Conservation (phyloP, 1,140 invertebrate species). For the Bombus sylvicola region DNA sequence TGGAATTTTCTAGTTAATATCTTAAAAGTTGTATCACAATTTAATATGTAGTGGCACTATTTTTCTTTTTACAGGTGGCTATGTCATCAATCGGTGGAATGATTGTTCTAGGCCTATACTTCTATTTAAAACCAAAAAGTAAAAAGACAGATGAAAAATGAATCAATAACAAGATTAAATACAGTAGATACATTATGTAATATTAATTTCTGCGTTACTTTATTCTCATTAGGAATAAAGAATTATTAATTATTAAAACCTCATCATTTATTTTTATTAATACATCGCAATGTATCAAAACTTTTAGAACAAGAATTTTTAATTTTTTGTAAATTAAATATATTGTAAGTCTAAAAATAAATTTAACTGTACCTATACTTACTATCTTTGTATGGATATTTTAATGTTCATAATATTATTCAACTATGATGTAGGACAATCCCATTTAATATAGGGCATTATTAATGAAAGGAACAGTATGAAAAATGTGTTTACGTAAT, state of each 20-base stretch:
- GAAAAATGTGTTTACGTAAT: not conserved
- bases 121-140: slow-evolving; percentile 64
- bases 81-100: slow-evolving; percentile 57
- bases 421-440: too few relatives aligned
- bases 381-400: not conserved
- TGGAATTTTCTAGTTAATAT: not conserved
- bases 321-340: not conserved
- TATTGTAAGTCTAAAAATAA: not conserved
- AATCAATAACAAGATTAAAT: not conserved
- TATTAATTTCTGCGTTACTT: slow-evolving; percentile 21
- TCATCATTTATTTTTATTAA: not conserved
- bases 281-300: not conserved
- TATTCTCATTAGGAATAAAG: slow-evolving; percentile 50
- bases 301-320: not conserved
- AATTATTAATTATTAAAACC: not conserved
- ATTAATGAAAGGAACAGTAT: not conserved
- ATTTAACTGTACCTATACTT: not conserved
- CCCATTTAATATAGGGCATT: not conserved
- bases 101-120: slow-evolving; percentile 46
- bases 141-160: slow-evolving; percentile 22
- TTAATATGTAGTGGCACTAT: not conserved
- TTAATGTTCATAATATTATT: not conserved
- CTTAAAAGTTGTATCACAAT: not conserved
- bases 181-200: slow-evolving; percentile 58
- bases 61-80: slow-evolving; percentile 66